Percentiles rank a stretch among this genome's conserved stretches.
phyloP scores from a whole-genome alignment of 2,888 invertebrate species.

The Emmelina monodactyla region DNA sequence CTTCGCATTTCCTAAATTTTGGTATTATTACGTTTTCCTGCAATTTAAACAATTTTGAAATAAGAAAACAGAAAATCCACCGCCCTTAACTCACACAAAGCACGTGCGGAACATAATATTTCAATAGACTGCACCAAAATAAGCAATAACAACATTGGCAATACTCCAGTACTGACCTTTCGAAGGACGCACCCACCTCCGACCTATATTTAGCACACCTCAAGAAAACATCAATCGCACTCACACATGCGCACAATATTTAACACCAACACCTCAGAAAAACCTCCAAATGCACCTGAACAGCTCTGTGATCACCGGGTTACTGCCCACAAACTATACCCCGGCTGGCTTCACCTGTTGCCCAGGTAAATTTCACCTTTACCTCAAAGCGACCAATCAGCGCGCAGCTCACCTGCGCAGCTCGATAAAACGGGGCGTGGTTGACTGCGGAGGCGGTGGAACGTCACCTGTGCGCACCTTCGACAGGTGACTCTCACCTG shows the following conservation, averaged over 20 bases:
- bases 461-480: slow-evolving; percentile 33
- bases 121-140: too few species aligned
- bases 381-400: slow-evolving; percentile 49
- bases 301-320: slow-evolving; percentile 15
- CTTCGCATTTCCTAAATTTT: too few species aligned
- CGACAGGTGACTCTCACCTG: slow-evolving; percentile 27
- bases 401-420: slow-evolving; percentile 63
- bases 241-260: slow-evolving; percentile 60
- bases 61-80: too few species aligned
- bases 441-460: slow-evolving; percentile 27
- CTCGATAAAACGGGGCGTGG: slow-evolving; percentile 59
- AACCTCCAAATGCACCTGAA: slow-evolving; percentile 12
- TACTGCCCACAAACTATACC: slow-evolving; percentile 21
- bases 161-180: slow-evolving; percentile 22
- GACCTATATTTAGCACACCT: slow-evolving; percentile 59
- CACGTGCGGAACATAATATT: too few species aligned
- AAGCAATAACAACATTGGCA: too few species aligned
- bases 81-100: too few species aligned
- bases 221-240: slow-evolving; percentile 62
- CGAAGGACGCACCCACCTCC: slow-evolving; percentile 46
- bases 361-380: slow-evolving; percentile 39
- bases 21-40: too few species aligned
- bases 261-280: slow-evolving; percentile 13
- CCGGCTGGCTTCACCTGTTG: slow-evolving; percentile 29
- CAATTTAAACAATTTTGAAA: too few species aligned